Conservation (phyloP, 1,140 invertebrate genomes). For the Calephelis virginiensis region DNA sequence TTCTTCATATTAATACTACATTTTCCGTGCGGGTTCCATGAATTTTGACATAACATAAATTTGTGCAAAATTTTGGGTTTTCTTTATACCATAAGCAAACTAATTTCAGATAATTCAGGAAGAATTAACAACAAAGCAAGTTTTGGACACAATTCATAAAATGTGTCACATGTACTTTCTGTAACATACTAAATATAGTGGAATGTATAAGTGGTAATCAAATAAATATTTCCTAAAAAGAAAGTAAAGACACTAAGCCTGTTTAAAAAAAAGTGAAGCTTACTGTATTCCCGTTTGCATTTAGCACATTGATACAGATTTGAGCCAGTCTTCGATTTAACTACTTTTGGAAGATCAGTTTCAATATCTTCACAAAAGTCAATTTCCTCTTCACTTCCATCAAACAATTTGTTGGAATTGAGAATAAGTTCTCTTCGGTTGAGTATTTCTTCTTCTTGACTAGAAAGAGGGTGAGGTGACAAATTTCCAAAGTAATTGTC, state of each 20-base stretch:
- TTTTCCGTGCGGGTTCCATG: no score
- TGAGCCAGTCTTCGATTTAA: background rate
- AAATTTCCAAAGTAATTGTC: background rate
- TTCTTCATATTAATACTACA: no score
- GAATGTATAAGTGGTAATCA: no score
- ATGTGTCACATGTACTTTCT: no score
- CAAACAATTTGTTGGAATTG: background rate
- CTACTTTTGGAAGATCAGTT: background rate
- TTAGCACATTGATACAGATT: constrained; percentile 12
- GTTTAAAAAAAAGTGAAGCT: background rate
- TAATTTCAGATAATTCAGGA: no score
- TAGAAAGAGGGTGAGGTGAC: background rate
- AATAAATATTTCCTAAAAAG: no score
- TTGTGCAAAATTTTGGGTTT: no score
- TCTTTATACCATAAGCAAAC: no score
- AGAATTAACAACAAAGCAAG: no score
- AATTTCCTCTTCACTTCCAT: background rate
- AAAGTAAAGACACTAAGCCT: background rate
- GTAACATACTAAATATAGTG: no score
- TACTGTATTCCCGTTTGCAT: constrained; percentile 18
- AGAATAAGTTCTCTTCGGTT: background rate
- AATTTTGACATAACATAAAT: no score
- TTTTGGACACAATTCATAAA: no score
- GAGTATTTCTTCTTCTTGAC: background rate
- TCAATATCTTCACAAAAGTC: background rate